Base-by-base conservation (phyloP, 2,797 vertebrate species). In the Orestias chungarensis region DNA sequence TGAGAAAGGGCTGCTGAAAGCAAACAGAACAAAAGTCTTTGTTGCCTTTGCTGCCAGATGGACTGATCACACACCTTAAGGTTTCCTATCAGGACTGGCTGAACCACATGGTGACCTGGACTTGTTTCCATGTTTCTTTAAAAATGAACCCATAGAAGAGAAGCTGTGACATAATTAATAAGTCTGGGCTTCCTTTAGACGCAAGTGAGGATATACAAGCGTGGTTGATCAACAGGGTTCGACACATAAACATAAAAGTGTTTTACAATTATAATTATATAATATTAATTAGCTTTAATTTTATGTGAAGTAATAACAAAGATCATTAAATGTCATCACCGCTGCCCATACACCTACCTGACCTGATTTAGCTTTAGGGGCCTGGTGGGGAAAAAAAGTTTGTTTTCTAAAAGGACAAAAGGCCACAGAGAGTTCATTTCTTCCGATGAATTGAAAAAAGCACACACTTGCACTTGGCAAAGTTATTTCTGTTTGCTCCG, bases 371-470 rank as follows among this genome's bases (percentile, higher is more conserved):
- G 27, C 62, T 61, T 18, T 5, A 12, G 8, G 47, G n/a, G 20
- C 20, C 38, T 38, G 67, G 71, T 88, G 89, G 81, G 86, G 89
- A 89, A 83, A 86, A 76, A 65, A 2, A 23, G 61, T 75, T 84
- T 71, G 68, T 87, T 89, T 87, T 68, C 20, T 55, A 20, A 70
- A 70, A 52, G 82, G 75, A 84, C 70, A 79, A 69, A 68, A 87
- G 87, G 89, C 64, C 87, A 76, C 0, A 0, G 15, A 46, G 64
- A 89, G 84, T 88, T 87, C 82, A 85, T 43, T 70, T 75, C 57
- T 87, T 79, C 85, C 61, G 89, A 89, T 88, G 90, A 83, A 79
- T 64, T 61, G 46, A 78, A n/a, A 74, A 88, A 86, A 82, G 50
- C 88, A 89, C 89, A 88, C 65, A 79, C 77, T 85, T 83, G 86